Percentiles rank a stretch among this genome's conserved stretches.
These are phyloP conservation scores for Trigoniulus corallinus DNA, from an alignment of 1,140 invertebrate genomes.

Conservation along the genomic window DNA sequence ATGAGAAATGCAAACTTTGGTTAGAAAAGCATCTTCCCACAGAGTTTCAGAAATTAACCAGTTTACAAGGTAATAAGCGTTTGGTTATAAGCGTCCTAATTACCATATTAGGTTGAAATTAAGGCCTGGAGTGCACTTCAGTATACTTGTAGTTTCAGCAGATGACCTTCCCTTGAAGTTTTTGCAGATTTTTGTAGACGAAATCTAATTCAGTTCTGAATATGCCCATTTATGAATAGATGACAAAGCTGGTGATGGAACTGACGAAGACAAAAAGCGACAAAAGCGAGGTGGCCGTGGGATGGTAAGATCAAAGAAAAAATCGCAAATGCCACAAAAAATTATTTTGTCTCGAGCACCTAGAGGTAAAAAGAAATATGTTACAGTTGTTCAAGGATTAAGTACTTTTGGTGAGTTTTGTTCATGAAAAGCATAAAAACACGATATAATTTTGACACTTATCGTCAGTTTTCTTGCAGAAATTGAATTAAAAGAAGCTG, in stretches of 20 bases:
- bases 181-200: background rate
- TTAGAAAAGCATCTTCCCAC: conserved; percentile 81
- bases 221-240: background rate
- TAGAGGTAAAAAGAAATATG: conserved; percentile 95
- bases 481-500: conserved; percentile 94
- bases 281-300: conserved; percentile 82
- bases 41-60: conserved; percentile 78
- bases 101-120: too few relatives aligned
- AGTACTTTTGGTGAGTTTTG: conserved; percentile 66
- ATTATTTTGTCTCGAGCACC: conserved; percentile 71
- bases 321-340: conserved; percentile 54
- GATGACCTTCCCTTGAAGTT: too few relatives aligned
- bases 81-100: too few relatives aligned
- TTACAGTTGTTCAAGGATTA: conserved; percentile 57
- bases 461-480: conserved; percentile 35
- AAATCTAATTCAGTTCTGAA: background rate
- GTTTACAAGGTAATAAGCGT: too few relatives aligned
- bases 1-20: conserved; percentile 96
- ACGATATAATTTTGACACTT: conserved; percentile 3
- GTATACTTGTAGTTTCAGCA: too few relatives aligned
- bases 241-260: conserved; percentile 38
- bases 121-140: too few relatives aligned
- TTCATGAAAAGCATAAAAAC: background rate
- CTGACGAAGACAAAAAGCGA: conserved; percentile 81
- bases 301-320: conserved; percentile 71